Base-by-base conservation (phyloP, 2,888 invertebrate genomes). In the Rhamnusium bicolor region DNA sequence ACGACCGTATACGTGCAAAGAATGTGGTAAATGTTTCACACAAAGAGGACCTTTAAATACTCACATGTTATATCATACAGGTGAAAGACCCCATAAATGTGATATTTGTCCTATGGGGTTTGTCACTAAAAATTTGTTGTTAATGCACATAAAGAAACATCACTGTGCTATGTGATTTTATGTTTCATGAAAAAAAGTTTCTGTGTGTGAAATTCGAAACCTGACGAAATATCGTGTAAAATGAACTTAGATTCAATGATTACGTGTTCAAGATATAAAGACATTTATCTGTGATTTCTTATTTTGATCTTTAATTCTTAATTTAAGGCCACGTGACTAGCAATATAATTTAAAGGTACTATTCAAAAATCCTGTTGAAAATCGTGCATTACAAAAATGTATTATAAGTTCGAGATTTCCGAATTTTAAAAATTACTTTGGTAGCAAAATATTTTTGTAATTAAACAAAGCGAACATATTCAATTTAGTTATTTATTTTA, bases 41-140 rank as follows among this genome's bases (percentile, higher is more conserved):
- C 90, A 90, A 29, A 89, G 89, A 24, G 89, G 89, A 2, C 89
- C 90, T 0, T 83, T 90, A 16, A 89, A 89, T 7, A 89, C 90
- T 67, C 91, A 91, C 77, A 72, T 77, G 72, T 32, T 76, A 10
- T 77, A 76, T 19, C 79, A 79, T 47, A 79, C 75, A 6, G 76
- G 73, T 2, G 77, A 75, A 21, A 70, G 75, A 18, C 80, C 80
- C 7, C 78, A 78, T 68, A 73, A 69, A 46, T 81, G 81, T 54
- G 72, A 73, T 14, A 72, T 77, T 70, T 84, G 84, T 58, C 63
- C 72, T 8, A 82, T 81, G 73, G 73, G 79, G 6, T 84, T 84
- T 69, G 76, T 76, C 10, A 83, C 77, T 19, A 82, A 77, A 69
- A 76, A 71, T 40, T 70, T 80, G 61, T 73, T 84, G 63, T 72